Base-by-base conservation (phyloP, 2,797 vertebrate genomes). In the Acanthurus lineatus region DNA sequence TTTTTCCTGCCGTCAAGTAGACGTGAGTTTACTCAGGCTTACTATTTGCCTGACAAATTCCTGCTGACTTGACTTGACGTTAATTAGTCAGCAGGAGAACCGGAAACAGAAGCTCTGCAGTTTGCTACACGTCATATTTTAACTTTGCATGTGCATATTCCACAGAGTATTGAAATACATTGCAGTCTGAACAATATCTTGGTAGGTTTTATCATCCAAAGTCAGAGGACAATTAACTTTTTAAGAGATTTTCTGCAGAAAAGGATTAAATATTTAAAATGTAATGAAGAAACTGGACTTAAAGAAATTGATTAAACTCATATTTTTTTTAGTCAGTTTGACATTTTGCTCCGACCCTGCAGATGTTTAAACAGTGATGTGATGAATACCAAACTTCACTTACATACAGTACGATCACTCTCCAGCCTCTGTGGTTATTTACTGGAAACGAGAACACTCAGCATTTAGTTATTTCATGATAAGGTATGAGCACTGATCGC, bases 21-120 rank as follows among this genome's bases (percentile, higher is more conserved):
- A 77, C 57, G 81, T 74, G 78, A 91, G 85, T 94, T 93, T 86
- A 77, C 87, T 81, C 68, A 78, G 81, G 81, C 68, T 66, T 92
- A 65, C 75, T 94, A 69, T 95, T 95, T 95, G 89, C 90, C 48
- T 75, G 92, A 73, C 86, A 94, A 87, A 94, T 94, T 94, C 93
- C 93, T 90, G 59, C 81, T 70, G 76, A 62, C 76, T 82, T 92
- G 73, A 82, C 79, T 88, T 76, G 79, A 86, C 73, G 69, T 72
- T 82, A 86, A 84, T 85, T 82, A 79, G 60, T 57, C 53, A 1
- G n/a, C 63, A 69, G 42, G 8, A 82, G 84, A 84, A 71, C 44
- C 49, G 51, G 65, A 22, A 14, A 48, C 51, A 20, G 25, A 71
- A 45, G 60, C 65, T 32, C 40, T 47, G 32, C 12, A 35, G 19